Percentiles rank a stretch among this genome's conserved stretches.
Evolutionary conservation across 2,797 vertebrate genomes (phyloP).

Genomic region (Todus mexicanus): DNA sequence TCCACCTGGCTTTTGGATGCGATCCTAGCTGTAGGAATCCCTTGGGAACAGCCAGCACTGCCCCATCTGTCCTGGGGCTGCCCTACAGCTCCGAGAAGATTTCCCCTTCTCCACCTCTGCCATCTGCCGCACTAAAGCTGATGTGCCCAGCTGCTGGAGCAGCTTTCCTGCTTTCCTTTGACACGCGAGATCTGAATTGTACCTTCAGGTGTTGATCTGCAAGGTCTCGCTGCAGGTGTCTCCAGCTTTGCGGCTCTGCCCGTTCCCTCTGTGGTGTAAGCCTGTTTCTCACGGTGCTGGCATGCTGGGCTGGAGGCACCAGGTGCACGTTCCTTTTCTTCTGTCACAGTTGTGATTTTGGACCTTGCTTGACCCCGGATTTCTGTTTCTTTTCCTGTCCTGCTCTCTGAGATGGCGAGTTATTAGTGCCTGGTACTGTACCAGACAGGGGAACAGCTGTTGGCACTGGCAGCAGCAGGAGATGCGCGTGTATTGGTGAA

Average conservation of each 20-base stretch:
- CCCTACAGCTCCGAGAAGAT: neutral
- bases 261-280: neutral
- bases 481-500: fast-evolving
- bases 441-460: fast-evolving
- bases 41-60: neutral
- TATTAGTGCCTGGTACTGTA: neutral
- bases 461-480: neutral
- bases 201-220: neutral
- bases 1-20: neutral
- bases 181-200: neutral
- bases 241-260: neutral
- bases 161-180: neutral
- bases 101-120: neutral
- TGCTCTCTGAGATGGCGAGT: neutral
- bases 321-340: neutral
- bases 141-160: neutral
- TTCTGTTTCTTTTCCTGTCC: neutral
- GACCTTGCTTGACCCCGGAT: neutral
- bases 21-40: neutral
- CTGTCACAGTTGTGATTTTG: neutral
- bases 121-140: neutral
- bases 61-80: neutral
- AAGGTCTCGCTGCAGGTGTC: neutral
- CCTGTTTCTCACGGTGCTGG: fast-evolving
- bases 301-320: neutral